Evolutionary conservation across 2,113 vertebrate species (phyloP), one percentile per base, ranked within the genome.

Genomic region (Casuarius casuarius): DNA sequence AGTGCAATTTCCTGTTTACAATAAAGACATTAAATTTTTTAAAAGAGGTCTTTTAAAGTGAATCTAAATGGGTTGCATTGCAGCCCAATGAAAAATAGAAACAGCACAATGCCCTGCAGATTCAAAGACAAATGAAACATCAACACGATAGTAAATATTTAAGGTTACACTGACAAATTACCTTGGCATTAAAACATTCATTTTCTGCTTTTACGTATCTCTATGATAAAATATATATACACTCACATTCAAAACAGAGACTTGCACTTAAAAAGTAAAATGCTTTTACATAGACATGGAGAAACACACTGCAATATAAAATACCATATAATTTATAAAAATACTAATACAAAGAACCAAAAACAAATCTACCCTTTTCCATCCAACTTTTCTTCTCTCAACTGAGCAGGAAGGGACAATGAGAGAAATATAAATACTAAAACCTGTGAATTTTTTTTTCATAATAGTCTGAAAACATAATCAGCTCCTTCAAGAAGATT

Each of bases 111-210:
- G 51, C 31, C 88, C 75, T 48, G 42, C 73, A 91, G 84, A 90
- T 88, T 90, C 89, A 15, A 90, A 97, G 89, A 93, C 76, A 96
- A 97, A 97, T 89, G 92, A 94, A 97, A 97, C 83, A 95, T 95
- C 94, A 92, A 84, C 94, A 92, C 8, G 12, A 49, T 28, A 33
- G 86, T 89, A 97, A 95, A 92, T 93, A 94, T 97, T 98, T 94
- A 97, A 97, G 78, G 77, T 67, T 84, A 23, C 38, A 77, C 65
- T 92, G 74, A 91, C 85, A 94, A 91, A 86, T 77, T 93, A 88
- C 49, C 76, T 87, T 71, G 91, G 48, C 40, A 88, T 73, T 80
- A 80, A 87, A 96, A 90, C 16, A 93, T 84, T 65, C 13, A 31
- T 83, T 80, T 94, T 81, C 54, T 67, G 56, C 3, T 63, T 87